phyloP scores from a whole-genome alignment of 2,888 invertebrate species.

The Orchestes rusci region DNA sequence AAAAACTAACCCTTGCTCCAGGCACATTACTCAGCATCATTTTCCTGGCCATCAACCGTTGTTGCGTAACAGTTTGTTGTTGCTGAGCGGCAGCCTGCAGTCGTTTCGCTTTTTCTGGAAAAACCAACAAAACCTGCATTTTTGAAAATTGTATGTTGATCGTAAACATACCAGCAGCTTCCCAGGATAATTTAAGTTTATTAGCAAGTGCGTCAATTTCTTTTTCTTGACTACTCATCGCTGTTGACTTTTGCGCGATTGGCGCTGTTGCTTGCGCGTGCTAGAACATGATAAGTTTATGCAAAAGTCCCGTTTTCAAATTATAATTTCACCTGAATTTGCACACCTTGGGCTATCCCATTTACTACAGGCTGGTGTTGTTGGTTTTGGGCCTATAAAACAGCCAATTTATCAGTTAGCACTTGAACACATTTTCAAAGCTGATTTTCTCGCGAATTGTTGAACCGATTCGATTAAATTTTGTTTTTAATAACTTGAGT shows the following conservation, averaged over 20 bases:
- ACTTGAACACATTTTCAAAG: too few species aligned
- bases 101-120: constrained; percentile 36
- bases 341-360: constrained; percentile 7
- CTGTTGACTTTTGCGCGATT: constrained; percentile 12
- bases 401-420: too few species aligned
- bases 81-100: constrained; percentile 31
- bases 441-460: too few species aligned
- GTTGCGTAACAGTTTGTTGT: constrained; percentile 37
- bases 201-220: constrained; percentile 71
- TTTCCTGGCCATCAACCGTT: constrained; percentile 48
- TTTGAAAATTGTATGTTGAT: neutral
- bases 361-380: constrained; percentile 7
- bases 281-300: constrained; percentile 3
- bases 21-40: constrained; percentile 51
- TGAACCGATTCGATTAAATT: too few species aligned
- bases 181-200: constrained; percentile 74
- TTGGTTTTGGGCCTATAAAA: neutral
- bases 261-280: neutral
- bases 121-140: neutral
- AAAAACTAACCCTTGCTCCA: constrained; percentile 41
- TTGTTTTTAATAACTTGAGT: too few species aligned
- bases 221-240: constrained; percentile 15
- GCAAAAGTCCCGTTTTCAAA: neutral
- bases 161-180: constrained; percentile 52
- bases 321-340: neutral